phyloP scores from a whole-genome alignment of 2,888 invertebrate species.

The Dolichopus griseipennis region DNA sequence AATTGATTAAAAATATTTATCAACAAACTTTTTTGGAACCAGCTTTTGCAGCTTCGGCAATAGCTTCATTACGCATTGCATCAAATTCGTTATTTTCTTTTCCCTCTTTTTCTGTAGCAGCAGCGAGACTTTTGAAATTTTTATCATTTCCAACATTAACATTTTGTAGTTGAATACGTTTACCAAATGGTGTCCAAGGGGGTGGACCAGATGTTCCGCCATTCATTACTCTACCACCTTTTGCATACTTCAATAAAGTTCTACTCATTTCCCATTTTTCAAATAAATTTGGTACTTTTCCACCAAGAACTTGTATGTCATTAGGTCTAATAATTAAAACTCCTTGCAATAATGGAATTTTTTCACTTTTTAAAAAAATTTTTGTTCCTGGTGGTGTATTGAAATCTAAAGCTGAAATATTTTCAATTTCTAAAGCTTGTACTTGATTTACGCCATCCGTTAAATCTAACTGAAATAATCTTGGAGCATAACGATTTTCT shows the following conservation, averaged over 20 bases:
- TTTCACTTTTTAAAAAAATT: slow-evolving; percentile 49
- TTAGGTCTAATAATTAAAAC: slow-evolving; percentile 61
- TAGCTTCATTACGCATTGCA: slow-evolving; percentile 79
- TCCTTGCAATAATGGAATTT: slow-evolving; percentile 58
- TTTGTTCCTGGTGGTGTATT: slow-evolving; percentile 89
- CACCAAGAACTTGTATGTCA: slow-evolving; percentile 69
- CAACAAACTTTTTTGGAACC: slow-evolving; percentile 48
- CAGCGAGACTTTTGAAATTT: slow-evolving; percentile 58
- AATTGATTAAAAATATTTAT: slow-evolving; percentile 8
- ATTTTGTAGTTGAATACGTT: slow-evolving; percentile 52
- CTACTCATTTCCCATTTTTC: slow-evolving; percentile 80
- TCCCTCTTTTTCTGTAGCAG: slow-evolving; percentile 36
- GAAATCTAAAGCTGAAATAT: slow-evolving; percentile 60
- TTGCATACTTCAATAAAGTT: slow-evolving; percentile 54
- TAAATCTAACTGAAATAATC: slow-evolving; percentile 72
- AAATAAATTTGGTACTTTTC: slow-evolving; percentile 68
- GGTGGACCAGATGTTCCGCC: slow-evolving; percentile 68
- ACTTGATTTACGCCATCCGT: slow-evolving; percentile 76
- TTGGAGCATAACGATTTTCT: slow-evolving; percentile 70
- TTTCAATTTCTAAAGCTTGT: slow-evolving; percentile 68
- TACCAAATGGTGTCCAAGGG: slow-evolving; percentile 88
- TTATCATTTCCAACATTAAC: slow-evolving; percentile 47
- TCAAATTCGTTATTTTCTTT: slow-evolving; percentile 79
- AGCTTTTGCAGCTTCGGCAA: slow-evolving; percentile 72
- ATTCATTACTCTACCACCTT: slow-evolving; percentile 31